phyloP scores from a whole-genome alignment of 2,113 vertebrate species.

The Synodontis membranacea region DNA sequence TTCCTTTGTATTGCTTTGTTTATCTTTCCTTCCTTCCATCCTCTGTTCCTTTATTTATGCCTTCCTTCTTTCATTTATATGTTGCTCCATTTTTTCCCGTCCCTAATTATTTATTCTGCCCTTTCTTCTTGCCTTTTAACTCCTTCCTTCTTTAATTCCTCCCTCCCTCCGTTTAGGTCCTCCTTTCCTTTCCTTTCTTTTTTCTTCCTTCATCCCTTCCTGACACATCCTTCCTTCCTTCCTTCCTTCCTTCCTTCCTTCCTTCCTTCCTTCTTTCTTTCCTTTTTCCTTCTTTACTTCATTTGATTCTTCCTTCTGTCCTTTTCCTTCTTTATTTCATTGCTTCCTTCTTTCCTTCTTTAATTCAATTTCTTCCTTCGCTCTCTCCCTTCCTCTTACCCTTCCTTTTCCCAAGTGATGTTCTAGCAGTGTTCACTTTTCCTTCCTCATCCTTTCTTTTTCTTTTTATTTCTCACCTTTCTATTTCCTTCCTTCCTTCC shows the following conservation, averaged over 20 bases:
- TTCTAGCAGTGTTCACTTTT: not conserved
- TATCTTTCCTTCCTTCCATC: not conserved
- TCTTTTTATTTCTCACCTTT: not conserved
- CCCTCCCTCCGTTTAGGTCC: not conserved
- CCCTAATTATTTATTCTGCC: not conserved
- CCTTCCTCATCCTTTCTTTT: not conserved
- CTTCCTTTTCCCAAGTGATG: not conserved
- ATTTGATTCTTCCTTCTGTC: not conserved
- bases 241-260: not conserved
- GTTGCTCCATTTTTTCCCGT: not conserved
- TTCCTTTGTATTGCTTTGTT: not conserved
- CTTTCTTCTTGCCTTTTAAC: not conserved
- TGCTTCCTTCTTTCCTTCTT: not conserved
- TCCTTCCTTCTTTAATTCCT: not conserved
- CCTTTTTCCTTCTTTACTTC: not conserved
- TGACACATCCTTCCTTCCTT: not conserved
- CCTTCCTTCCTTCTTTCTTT: not conserved
- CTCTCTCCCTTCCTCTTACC: not conserved
- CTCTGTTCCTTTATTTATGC: not conserved
- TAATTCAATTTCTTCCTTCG: not conserved
- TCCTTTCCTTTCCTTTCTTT: not conserved
- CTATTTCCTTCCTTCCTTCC: not conserved
- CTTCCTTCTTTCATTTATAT: not conserved
- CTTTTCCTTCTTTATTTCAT: not conserved
- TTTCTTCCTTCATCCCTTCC: not conserved